A percentile compares a stretch with the other conserved stretches of the same genome.
phyloP scores from a whole-genome alignment of 2,888 invertebrate species.

The Endotricha flammealis region DNA sequence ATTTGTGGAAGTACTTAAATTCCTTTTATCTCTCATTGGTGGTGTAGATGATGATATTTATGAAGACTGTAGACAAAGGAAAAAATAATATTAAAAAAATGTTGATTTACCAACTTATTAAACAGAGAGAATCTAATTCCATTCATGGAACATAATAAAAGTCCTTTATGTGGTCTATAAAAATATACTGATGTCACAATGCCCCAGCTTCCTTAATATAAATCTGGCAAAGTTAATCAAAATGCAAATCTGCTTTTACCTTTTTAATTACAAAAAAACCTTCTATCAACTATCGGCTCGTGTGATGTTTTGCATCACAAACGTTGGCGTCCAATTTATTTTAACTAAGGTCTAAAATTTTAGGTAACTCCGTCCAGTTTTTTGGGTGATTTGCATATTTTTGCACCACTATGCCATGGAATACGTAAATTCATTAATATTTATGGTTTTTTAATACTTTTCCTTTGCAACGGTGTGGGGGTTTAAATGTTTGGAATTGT shows the following conservation, averaged over 20 bases:
- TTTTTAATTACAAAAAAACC: constrained; percentile 45
- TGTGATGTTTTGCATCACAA: constrained; percentile 65
- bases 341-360: constrained; percentile 9
- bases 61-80: too few species aligned
- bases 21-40: too few species aligned
- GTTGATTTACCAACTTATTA: too few species aligned
- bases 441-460: constrained; percentile 11
- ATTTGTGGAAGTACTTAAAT: too few species aligned
- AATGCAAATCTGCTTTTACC: constrained; percentile 8
- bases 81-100: too few species aligned
- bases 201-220: not conserved
- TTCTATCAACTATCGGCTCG: constrained; percentile 25
- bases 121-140: too few species aligned
- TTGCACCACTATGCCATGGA: not conserved
- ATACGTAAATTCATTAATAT: constrained; percentile 15
- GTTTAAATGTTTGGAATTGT: not conserved
- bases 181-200: too few species aligned
- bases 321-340: constrained; percentile 24
- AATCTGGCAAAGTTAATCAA: not conserved
- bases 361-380: constrained; percentile 9
- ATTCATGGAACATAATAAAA: too few species aligned
- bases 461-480: not conserved
- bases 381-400: constrained; percentile 12
- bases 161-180: too few species aligned
- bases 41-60: too few species aligned